Percentiles rank a stretch among this genome's conserved stretches.
These are phyloP conservation scores for Sarcoramphus papa DNA, from an alignment of 2,797 vertebrate species.

Conservation along the genomic window DNA sequence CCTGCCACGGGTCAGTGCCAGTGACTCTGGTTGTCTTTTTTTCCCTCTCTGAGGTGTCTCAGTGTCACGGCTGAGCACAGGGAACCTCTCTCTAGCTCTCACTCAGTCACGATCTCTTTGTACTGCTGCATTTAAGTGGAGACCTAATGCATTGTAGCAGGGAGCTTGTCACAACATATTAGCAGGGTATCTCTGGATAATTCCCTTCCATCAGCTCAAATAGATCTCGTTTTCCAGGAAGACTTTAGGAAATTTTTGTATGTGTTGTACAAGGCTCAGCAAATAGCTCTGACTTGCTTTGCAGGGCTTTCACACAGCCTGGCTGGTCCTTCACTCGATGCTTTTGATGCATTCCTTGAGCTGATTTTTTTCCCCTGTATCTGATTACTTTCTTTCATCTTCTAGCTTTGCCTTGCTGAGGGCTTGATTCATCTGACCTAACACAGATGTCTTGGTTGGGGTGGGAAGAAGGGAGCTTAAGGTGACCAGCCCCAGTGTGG, in stretches of 20 bases:
- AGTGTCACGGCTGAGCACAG: not conserved
- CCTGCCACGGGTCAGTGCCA: not conserved
- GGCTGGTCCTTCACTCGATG: not conserved
- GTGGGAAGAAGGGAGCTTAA: not conserved
- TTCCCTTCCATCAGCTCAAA: not conserved
- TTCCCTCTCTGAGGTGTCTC: not conserved
- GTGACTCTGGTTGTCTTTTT: not conserved
- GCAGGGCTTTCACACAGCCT: not conserved
- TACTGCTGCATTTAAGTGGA: not conserved
- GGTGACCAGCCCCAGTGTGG: not conserved
- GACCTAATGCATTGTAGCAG: not conserved
- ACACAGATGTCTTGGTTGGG: not conserved
- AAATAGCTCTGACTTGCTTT: not conserved
- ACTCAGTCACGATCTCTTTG: not conserved
- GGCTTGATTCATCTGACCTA: not conserved
- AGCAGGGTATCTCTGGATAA: not conserved
- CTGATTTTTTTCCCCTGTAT: not conserved
- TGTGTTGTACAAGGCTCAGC: not conserved
- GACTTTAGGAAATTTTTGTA: not conserved
- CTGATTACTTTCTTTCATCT: not conserved
- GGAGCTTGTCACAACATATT: conserved; percentile 6
- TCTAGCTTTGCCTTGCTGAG: not conserved
- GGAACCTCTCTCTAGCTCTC: not conserved
- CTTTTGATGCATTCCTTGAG: not conserved
- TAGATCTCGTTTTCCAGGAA: not conserved